Percentiles rank a stretch among this genome's conserved stretches.
These are phyloP conservation scores for Lycaon pictus DNA, from an alignment of 2,113 vertebrate species.

Conservation along the genomic window DNA sequence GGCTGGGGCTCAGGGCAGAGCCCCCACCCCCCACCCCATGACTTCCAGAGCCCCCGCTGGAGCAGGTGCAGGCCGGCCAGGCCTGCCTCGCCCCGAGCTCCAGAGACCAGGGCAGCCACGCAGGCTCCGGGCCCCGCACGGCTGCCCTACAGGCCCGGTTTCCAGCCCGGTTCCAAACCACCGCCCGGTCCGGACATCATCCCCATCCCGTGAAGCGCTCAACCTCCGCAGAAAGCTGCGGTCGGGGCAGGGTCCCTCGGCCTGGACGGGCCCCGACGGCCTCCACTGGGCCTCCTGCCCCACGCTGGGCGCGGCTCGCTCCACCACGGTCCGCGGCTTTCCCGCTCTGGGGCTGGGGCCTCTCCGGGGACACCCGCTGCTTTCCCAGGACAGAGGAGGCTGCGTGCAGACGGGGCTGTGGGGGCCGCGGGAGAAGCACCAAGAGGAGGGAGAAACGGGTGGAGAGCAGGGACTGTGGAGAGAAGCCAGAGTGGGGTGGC, in stretches of 20 bases:
- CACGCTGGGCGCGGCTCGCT: too few relatives aligned
- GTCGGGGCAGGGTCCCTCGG: not conserved
- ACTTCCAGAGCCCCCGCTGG: not conserved
- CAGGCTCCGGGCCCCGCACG: too few relatives aligned
- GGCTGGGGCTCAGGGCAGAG: too few relatives aligned
- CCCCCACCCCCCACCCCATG: too few relatives aligned
- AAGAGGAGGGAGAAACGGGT: not conserved
- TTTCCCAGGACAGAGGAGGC: not conserved
- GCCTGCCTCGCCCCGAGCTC: too few relatives aligned
- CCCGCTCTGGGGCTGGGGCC: too few relatives aligned
- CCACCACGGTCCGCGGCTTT: too few relatives aligned
- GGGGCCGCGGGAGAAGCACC: not conserved
- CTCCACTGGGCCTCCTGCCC: not conserved
- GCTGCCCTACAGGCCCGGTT: too few relatives aligned
- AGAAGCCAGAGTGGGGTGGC: not conserved
- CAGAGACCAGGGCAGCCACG: too few relatives aligned
- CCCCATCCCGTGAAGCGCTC: not conserved
- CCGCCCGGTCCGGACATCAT: not conserved
- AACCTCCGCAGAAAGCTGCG: not conserved
- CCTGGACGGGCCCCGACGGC: not conserved
- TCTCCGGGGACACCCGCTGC: not conserved
- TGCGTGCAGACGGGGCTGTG: accelerated
- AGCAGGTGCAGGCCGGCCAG: not conserved
- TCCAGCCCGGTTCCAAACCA: not conserved
- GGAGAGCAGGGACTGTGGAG: not conserved